Evolutionary conservation across 2,113 vertebrate species (phyloP).

Genomic region (Opisthocomus hoazin): DNA sequence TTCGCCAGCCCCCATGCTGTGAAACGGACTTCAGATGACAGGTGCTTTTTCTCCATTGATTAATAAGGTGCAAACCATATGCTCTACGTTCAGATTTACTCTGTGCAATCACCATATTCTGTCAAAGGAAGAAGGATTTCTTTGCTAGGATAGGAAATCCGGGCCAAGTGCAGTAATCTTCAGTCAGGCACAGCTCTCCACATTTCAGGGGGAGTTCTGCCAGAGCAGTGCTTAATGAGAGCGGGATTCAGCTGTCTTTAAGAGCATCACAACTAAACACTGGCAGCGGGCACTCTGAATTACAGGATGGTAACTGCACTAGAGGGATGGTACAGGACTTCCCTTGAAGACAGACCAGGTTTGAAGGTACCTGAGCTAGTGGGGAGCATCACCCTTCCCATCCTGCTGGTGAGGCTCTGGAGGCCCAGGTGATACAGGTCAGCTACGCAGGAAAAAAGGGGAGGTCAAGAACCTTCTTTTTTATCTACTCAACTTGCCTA

Average conservation of each 20-base stretch:
- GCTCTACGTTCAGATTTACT: neutral
- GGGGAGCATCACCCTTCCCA: neutral
- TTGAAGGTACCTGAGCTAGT: neutral
- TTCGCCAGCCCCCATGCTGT: conserved; percentile 4
- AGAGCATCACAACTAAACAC: neutral
- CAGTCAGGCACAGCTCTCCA: neutral
- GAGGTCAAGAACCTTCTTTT: neutral
- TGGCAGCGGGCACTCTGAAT: neutral
- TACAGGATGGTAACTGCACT: neutral
- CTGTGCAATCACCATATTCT: neutral
- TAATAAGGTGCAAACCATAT: conserved; percentile 19
- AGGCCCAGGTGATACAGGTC: neutral
- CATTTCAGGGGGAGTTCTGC: neutral
- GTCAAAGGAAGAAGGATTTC: conserved; percentile 9
- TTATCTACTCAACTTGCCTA: neutral
- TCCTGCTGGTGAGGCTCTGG: neutral
- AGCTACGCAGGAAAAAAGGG: neutral
- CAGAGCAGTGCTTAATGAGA: neutral
- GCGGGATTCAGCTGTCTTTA: neutral
- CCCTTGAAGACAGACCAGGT: neutral
- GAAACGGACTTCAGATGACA: conserved; percentile 34
- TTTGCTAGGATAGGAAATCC: neutral
- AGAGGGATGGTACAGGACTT: neutral
- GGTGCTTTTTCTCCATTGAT: conserved; percentile 32
- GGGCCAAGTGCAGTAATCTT: neutral